Evolutionary conservation across 2,797 vertebrate genomes (phyloP), one percentile per base, ranked within the genome.

Genomic region (Balearica regulorum): DNA sequence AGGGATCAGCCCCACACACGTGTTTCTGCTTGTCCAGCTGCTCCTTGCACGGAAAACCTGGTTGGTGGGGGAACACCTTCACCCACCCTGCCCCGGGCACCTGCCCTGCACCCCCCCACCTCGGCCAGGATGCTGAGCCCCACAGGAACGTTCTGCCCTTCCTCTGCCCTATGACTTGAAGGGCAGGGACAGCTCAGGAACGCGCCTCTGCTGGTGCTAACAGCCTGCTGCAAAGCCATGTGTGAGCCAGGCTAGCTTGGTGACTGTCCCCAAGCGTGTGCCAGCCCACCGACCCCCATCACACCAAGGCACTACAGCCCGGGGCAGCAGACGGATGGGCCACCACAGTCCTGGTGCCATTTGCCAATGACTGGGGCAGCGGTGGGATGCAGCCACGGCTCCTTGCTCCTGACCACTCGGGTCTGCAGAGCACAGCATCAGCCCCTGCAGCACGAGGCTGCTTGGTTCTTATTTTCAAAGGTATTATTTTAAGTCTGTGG

Each of bases 201-300:
- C 1, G 14, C 22, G 83, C 41, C 35, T 57, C 54, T 61, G 70
- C n/a, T 20, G 43, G 21, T 13, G 35, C 29, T n/a, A 19, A 31
- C 9, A 88, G 64, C 62, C 24, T 13, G 39, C 48, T 66, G 75
- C 54, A 60, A 71, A 71, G 49, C 25, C 24, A 21, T 0, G 0
- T 26, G 2, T 28, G 48, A 80, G 33, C 61, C 65, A 71, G 57
- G n/a, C 14, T 21, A 18, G 16, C 54, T 4, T 2, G 9, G 35
- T 57, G 82, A 24, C n/a, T 4, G 53, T 80, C 11, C 62, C 54
- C 75, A 61, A 3, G 28, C 0, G 0, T 44, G 0, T 44, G 41
- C 20, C 66, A 87, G 51, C 51, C 29, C 82, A 46, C 10, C 1
- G 1, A 16, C 7, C 14, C 43, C 33, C 43, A 14, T 1, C n/a